Evolutionary conservation across 1,140 invertebrate species (phyloP).

Genomic region (Pseudomyrmex concolor): DNA sequence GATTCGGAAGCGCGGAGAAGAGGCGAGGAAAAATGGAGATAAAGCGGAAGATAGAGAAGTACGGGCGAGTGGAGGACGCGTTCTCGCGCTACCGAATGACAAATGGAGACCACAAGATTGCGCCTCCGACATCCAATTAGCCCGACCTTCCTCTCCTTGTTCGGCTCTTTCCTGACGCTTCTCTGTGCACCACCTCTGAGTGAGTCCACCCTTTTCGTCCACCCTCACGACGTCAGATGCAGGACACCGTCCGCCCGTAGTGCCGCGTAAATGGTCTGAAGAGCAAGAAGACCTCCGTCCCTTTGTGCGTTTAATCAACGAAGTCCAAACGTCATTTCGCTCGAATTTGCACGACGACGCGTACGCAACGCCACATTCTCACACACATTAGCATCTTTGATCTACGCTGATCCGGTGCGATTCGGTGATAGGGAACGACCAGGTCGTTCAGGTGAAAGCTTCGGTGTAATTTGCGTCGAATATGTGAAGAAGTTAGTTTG

Average conservation of each 20-base stretch:
- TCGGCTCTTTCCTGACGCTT: slow-evolving; percentile 61
- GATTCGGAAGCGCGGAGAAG: neutral
- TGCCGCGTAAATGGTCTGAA: slow-evolving; percentile 72
- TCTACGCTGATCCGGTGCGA: neutral
- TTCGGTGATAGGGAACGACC: slow-evolving; percentile 5
- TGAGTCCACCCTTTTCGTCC: slow-evolving; percentile 53
- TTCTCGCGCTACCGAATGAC: slow-evolving; percentile 78
- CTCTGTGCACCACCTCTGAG: slow-evolving; percentile 45
- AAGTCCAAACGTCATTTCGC: slow-evolving; percentile 75
- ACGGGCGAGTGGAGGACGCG: slow-evolving; percentile 56
- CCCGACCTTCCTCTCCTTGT: slow-evolving; percentile 69
- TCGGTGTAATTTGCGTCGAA: neutral
- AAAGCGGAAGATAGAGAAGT: slow-evolving; percentile 38
- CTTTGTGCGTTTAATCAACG: slow-evolving; percentile 81
- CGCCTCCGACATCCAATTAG: slow-evolving; percentile 83
- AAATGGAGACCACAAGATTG: slow-evolving; percentile 83
- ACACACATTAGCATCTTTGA: slow-evolving; percentile 16
- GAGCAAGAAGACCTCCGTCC: slow-evolving; percentile 71
- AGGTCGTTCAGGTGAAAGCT: neutral
- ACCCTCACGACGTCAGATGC: slow-evolving; percentile 76
- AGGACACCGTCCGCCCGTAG: slow-evolving; percentile 68
- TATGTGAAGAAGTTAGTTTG: neutral
- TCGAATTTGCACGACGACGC: slow-evolving; percentile 46
- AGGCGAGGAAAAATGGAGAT: slow-evolving; percentile 60
- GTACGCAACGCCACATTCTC: slow-evolving; percentile 9